Base-by-base conservation (phyloP, 2,113 vertebrate species). In the Spermophilus dauricus region DNA sequence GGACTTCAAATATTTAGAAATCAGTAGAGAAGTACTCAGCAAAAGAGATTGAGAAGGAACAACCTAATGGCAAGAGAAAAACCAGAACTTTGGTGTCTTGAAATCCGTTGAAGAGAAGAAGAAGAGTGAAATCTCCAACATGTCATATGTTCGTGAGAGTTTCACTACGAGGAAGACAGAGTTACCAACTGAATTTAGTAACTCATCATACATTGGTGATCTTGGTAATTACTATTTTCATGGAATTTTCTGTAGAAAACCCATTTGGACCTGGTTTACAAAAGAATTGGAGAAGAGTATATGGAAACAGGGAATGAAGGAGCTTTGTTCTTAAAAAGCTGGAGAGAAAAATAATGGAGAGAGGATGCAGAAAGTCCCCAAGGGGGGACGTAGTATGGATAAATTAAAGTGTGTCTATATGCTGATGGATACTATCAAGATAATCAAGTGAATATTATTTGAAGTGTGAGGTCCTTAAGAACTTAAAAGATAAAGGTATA, bases 161-260 rank as follows among this genome's bases (percentile, higher is more conserved):
- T 34, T 63, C 10, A 45, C 45, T 24, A 58, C 20, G 2, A 58
- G 22, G 28, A 42, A 53, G 18, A 45, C 5, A 34, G 51, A 34
- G 14, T 34, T 28, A 61, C 16, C 63, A 67, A 95, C 22, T 86
- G 94, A 86, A 91, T 96, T 92, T 58, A 34, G 32, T 22, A 67
- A 65, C 63, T 48, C n/a, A n/a, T 26, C 10, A 34, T 22, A n/a
- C 39, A 37, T 42, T 65, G 18, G 8, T 53, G 32, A 63, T 45
- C 32, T 77, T n/a, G 4, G 24, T 34, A 24, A 63, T 14, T n/a
- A 37, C 32, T 20, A 26, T 48, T 77, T 77, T 77, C 63, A 69
- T 69, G 20, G 45, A 86, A 28, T n/a, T 51, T 14, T n/a, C 4
- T 51, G 32, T 17, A 32, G 20, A 86, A 51, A 69, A 8, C 32